Base-by-base conservation (phyloP, 2,113 vertebrate genomes). In the Gallinago jamesoni region DNA sequence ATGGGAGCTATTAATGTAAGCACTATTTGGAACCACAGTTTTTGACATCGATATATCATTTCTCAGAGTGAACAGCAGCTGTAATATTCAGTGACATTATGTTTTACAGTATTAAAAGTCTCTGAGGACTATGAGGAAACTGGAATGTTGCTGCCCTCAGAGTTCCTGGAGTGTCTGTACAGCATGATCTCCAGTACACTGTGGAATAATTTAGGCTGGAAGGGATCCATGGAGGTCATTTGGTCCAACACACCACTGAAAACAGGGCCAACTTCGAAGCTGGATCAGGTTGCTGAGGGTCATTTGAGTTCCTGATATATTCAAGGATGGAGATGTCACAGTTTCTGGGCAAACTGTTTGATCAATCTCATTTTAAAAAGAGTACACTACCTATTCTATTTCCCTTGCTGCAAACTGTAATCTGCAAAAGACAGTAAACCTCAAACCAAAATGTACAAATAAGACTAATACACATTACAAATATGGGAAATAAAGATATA, bases 181-280 rank as follows among this genome's bases (percentile, higher is more conserved):
- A 78, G 43, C 43, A 68, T 9, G 33, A 87, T 91, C 69, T 78
- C 64, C 43, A 79, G 73, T 48, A 89, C 31, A 75, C 52, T 75
- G 70, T 37, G 87, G 80, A 87, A 82, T 75, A 82, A 82, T 68
- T 91, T 56, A 53, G 35, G 43, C 73, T 95, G 91, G 91, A 96
- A 87, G 21, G 30, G 62, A 94, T 95, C 81, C 91, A 92, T 53
- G 57, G 69, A 91, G 81, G 91, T 91, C 93, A 95, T 72, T 66
- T 89, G 66, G 66, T 95, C n/a, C 87, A 90, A 93, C 60, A 88
- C 68, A 93, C 7, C 76, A 92, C 89, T 60, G 35, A 70, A 4
- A 72, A 43, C 28, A 91, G 64, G 57, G 84, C 43, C 87, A 93
- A 6, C 35, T 87, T 14, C 7, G 0, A 94, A 91, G 48, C 21